Conservation (phyloP, 2,888 invertebrate genomes). For the Scaptomyza tumidula region DNA sequence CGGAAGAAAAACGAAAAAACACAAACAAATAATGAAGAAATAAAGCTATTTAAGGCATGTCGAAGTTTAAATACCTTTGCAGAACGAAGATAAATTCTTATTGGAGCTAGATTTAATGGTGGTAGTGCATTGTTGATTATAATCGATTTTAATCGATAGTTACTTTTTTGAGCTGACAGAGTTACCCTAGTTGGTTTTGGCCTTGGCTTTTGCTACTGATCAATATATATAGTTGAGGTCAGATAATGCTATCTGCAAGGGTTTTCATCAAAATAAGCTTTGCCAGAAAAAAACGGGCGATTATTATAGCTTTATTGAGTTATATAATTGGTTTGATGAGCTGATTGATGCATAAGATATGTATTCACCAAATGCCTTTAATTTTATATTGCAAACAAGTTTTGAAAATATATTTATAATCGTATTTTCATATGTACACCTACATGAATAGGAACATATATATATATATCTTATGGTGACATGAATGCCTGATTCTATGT, state of each 20-base stretch:
- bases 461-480: constrained; percentile 11
- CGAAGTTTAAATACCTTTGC: not conserved
- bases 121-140: not conserved
- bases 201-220: constrained; percentile 1
- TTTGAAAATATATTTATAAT: constrained; percentile 23
- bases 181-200: not conserved
- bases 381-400: constrained; percentile 51
- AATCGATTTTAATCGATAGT: not conserved
- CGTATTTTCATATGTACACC: constrained; percentile 12
- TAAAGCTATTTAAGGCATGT: not conserved
- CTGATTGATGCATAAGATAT: constrained; percentile 18
- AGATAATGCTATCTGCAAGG: not conserved
- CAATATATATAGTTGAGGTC: not conserved
- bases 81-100: not conserved
- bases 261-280: not conserved
- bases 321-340: constrained; percentile 39
- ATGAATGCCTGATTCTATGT: constrained; percentile 13
- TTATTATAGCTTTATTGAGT: constrained; percentile 57
- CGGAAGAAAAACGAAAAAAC: not conserved
- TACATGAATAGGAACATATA: not conserved
- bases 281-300: not conserved
- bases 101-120: not conserved
- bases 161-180: not conserved
- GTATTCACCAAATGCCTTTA: constrained; percentile 72
- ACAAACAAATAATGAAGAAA: constrained; percentile 1